Evolutionary conservation across 1,140 invertebrate genomes (phyloP).

Genomic region (Nephila pilipes): DNA sequence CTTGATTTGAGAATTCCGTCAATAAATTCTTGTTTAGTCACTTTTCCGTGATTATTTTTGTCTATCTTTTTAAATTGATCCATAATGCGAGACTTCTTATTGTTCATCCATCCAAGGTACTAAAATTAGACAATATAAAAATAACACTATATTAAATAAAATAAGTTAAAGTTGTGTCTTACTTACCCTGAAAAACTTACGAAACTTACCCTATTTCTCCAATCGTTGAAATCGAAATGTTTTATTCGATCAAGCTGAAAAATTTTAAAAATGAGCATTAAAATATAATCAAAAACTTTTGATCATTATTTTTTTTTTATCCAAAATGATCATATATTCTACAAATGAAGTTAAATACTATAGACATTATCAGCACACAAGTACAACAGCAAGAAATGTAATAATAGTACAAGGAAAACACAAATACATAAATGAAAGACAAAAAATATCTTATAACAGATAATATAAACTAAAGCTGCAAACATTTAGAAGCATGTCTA

Average conservation of each 20-base stretch:
- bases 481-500: too few relatives aligned
- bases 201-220: slow-evolving; percentile 88
- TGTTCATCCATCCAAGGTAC: slow-evolving; percentile 99
- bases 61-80: slow-evolving; percentile 99
- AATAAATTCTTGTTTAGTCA: slow-evolving; percentile 98
- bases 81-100: slow-evolving; percentile 98
- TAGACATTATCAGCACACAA: too few relatives aligned
- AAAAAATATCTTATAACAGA: too few relatives aligned
- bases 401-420: too few relatives aligned
- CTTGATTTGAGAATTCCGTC: slow-evolving; percentile 98
- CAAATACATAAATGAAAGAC: too few relatives aligned
- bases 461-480: too few relatives aligned
- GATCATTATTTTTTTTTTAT: background rate
- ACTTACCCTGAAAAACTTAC: background rate
- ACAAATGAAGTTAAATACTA: too few relatives aligned
- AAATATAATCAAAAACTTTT: background rate
- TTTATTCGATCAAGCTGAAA: slow-evolving; percentile 90
- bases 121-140: slow-evolving; percentile 34
- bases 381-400: too few relatives aligned
- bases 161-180: background rate
- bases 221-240: slow-evolving; percentile 99
- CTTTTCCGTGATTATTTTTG: slow-evolving; percentile 97
- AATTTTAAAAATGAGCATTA: background rate
- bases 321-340: too few relatives aligned
- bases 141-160: background rate